A percentile compares a stretch with the other conserved stretches of the same genome.
phyloP scores from a whole-genome alignment of 2,113 vertebrate genomes.

The Montifringilla adamsi region DNA sequence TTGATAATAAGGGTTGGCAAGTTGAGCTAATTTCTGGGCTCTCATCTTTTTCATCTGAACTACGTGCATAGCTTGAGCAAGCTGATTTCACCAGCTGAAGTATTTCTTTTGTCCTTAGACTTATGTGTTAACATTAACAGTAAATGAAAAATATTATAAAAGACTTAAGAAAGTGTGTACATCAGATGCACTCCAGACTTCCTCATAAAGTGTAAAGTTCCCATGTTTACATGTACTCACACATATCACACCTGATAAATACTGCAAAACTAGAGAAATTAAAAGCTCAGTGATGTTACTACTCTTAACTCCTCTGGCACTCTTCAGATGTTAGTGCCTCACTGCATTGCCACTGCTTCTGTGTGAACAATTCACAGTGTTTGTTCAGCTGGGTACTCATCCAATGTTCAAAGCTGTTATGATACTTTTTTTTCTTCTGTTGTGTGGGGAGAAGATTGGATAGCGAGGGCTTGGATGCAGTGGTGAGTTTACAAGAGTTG shows the following conservation, averaged over 20 bases:
- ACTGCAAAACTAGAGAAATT: not conserved
- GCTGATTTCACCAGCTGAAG: not conserved
- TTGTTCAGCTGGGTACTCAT: not conserved
- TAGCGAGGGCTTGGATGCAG: not conserved
- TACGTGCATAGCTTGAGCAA: not conserved
- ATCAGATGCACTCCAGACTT: not conserved
- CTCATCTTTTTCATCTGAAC: not conserved
- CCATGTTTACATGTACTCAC: not conserved
- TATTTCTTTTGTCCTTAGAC: not conserved
- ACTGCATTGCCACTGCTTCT: not conserved
- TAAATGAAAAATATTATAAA: not conserved
- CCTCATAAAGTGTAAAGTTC: not conserved
- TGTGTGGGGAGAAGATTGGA: not conserved
- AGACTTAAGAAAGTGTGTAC: not conserved
- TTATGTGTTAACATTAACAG: not conserved
- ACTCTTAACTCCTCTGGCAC: not conserved
- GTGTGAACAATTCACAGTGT: not conserved
- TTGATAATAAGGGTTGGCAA: slow-evolving; percentile 25
- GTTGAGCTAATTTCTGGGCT: not conserved
- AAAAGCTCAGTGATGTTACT: not conserved
- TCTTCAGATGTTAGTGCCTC: not conserved
- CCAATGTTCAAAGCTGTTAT: not conserved
- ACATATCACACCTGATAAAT: not conserved
- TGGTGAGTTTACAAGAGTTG: not conserved
- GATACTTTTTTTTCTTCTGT: not conserved